phyloP scores from a whole-genome alignment of 23 tunicate genomes.

The Styela plicata region DNA sequence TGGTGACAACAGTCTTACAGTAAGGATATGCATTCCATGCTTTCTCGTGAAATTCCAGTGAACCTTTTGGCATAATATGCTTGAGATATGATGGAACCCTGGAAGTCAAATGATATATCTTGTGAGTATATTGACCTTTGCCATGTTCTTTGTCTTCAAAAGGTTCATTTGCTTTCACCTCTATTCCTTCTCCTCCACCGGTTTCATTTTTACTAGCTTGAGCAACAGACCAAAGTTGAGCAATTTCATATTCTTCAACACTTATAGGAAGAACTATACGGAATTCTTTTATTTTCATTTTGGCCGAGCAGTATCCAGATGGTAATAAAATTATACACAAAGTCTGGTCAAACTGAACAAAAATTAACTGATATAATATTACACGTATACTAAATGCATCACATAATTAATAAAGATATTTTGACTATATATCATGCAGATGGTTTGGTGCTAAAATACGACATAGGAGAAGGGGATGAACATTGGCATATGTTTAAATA shows the following conservation, averaged over 20 bases:
- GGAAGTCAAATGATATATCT: conserved; percentile 54
- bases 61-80: conserved; percentile 44
- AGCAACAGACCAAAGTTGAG: conserved; percentile 81
- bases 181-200: conserved; percentile 93
- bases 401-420: too few species aligned
- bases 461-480: too few species aligned
- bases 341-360: too few species aligned
- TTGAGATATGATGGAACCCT: conserved; percentile 46
- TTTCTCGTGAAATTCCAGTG: conserved; percentile 47
- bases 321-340: too few species aligned
- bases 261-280: conserved; percentile 64
- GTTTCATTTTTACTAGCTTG: conserved; percentile 93
- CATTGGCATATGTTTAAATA: too few species aligned
- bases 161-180: conserved; percentile 54
- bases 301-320: too few species aligned
- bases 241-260: conserved; percentile 72
- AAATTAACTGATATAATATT: too few species aligned
- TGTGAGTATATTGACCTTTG: conserved; percentile 61
- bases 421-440: too few species aligned
- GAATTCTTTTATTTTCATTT: conserved; percentile 65
- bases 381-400: too few species aligned
- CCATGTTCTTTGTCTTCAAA: conserved; percentile 41
- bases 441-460: too few species aligned
- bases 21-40: conserved; percentile 91
- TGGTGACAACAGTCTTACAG: conserved; percentile 75